A percentile compares a stretch with the other conserved stretches of the same genome.
Evolutionary conservation across 1,140 invertebrate genomes (phyloP).

Genomic region (Drosophila elegans): DNA sequence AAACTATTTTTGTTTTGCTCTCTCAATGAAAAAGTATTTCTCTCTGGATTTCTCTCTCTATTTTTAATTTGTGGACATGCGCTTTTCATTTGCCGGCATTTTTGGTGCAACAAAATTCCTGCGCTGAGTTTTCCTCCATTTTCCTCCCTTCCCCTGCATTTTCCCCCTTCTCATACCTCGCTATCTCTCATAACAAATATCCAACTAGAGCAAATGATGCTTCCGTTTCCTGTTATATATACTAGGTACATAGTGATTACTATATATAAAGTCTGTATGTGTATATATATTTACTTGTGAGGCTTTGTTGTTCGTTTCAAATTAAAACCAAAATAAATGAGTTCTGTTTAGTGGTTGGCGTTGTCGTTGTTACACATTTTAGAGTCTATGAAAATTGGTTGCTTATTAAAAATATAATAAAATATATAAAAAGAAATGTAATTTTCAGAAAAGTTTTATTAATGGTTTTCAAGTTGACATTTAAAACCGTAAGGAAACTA

Average conservation of each 20-base stretch:
- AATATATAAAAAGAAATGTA: too few relatives aligned
- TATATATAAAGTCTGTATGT: conserved; percentile 27
- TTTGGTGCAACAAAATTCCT: conserved; percentile 47
- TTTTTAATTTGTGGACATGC: conserved; percentile 37
- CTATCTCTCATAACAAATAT: neutral
- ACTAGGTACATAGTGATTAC: conserved; percentile 6
- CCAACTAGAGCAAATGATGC: conserved; percentile 19
- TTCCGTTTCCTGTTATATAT: conserved; percentile 69
- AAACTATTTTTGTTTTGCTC: conserved; percentile 30
- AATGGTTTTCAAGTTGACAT: too few relatives aligned
- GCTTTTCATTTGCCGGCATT: conserved; percentile 66
- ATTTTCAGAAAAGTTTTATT: too few relatives aligned
- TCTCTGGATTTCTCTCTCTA: neutral
- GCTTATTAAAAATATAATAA: too few relatives aligned
- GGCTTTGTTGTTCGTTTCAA: conserved; percentile 6
- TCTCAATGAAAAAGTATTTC: conserved; percentile 6
- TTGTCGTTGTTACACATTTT: neutral
- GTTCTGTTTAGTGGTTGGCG: conserved; percentile 10
- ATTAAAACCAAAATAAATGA: conserved; percentile 63
- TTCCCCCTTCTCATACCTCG: too few relatives aligned
- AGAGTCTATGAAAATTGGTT: neutral
- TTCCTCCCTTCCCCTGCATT: neutral
- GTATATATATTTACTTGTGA: conserved; percentile 15
- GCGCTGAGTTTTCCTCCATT: conserved; percentile 4
- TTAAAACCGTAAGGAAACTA: too few relatives aligned